phyloP scores from a whole-genome alignment of 2,888 invertebrate species.

The Drosophila meridiana region DNA sequence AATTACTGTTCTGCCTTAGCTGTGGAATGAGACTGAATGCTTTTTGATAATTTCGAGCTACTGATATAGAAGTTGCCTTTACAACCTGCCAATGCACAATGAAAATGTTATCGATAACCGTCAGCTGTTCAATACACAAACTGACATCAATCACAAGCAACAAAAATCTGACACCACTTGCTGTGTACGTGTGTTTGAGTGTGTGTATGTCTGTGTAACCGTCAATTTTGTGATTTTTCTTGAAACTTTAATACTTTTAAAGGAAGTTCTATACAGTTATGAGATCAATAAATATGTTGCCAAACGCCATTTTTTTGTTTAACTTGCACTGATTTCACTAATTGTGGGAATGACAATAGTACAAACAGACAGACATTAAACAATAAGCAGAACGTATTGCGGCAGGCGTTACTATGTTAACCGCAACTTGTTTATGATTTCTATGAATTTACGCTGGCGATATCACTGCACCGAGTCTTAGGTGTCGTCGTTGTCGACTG shows the following conservation, averaged over 20 bases:
- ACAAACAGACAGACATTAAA: background rate
- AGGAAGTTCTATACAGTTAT: background rate
- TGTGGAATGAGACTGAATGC: background rate
- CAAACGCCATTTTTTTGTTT: background rate
- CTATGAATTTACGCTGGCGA: conserved; percentile 25
- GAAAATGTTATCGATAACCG: conserved; percentile 48
- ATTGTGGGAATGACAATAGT: background rate
- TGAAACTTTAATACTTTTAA: background rate
- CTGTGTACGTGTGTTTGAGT: background rate
- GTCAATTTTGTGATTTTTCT: background rate
- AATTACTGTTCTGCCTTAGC: background rate
- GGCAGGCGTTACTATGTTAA: conserved; percentile 20
- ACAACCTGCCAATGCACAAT: conserved; percentile 14
- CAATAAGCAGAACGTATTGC: conserved; percentile 29
- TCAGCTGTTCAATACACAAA: conserved; percentile 46
- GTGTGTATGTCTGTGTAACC: background rate
- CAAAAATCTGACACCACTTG: conserved; percentile 15
- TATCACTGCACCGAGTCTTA: conserved; percentile 29
- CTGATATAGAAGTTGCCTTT: background rate
- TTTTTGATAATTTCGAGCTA: background rate
- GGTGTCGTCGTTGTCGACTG: conserved; percentile 24
- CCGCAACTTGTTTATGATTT: conserved; percentile 50
- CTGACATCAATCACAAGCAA: conserved; percentile 18
- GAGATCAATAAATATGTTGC: background rate
- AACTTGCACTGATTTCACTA: background rate